phyloP scores from a whole-genome alignment of 2,888 invertebrate species.

The Frankliniella fusca region DNA sequence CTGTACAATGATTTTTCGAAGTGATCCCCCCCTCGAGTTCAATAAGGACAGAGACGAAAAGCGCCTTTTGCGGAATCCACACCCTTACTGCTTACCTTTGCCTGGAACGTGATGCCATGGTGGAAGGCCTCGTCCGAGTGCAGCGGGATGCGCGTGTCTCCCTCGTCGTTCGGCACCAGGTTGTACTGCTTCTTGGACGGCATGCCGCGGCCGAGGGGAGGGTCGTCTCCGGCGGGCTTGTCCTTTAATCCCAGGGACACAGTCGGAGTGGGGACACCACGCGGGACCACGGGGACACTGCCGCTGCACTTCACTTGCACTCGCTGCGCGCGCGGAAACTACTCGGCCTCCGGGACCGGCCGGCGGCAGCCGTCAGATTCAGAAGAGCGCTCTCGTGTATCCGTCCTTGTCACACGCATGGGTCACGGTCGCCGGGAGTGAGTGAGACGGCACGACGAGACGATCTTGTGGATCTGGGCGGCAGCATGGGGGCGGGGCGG shows the following conservation, averaged over 20 bases:
- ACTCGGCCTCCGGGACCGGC: too few species aligned
- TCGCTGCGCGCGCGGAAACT: neutral
- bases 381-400: too few species aligned
- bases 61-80: too few species aligned
- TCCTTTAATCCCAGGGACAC: neutral
- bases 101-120: constrained; percentile 94
- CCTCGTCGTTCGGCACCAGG: constrained; percentile 93
- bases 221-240: neutral
- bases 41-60: neutral
- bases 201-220: constrained; percentile 55
- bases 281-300: too few species aligned
- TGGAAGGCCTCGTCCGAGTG: constrained; percentile 97
- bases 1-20: too few species aligned
- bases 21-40: neutral
- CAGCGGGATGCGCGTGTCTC: constrained; percentile 91
- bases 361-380: neutral
- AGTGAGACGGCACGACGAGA: too few species aligned
- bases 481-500: neutral
- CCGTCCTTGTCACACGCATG: too few species aligned
- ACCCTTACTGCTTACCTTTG: too few species aligned
- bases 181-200: constrained; percentile 88
- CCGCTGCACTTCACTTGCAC: neutral
- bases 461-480: neutral
- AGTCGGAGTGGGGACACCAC: too few species aligned
- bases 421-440: too few species aligned